Evolutionary conservation across 2,113 vertebrate species (phyloP).

Genomic region (Andinoacara biseriatus): DNA sequence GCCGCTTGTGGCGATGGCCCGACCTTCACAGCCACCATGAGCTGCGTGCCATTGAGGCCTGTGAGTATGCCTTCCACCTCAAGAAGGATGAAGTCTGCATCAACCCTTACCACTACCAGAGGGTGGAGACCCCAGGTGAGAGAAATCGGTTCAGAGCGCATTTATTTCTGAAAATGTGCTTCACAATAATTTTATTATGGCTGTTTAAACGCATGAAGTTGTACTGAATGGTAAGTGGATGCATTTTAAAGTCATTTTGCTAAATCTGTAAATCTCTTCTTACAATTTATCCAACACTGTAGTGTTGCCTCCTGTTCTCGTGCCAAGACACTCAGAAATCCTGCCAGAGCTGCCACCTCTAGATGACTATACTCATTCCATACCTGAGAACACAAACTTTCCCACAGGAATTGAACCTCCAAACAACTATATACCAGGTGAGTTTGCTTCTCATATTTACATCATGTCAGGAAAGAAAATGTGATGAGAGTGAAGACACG

Average conservation of each 20-base stretch:
- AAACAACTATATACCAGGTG: conserved; percentile 99
- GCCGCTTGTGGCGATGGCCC: conserved; percentile 97
- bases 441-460: not conserved
- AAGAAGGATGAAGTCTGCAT: conserved; percentile 99
- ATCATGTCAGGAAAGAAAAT: not conserved
- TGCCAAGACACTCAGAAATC: conserved; percentile 97
- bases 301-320: conserved; percentile 96
- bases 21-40: conserved; percentile 99
- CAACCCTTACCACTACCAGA: conserved; percentile 99
- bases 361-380: conserved; percentile 98
- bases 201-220: accelerated
- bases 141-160: not conserved
- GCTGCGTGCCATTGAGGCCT: conserved; percentile 96
- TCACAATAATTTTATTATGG: too few species aligned
- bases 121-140: conserved; percentile 98
- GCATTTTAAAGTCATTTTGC: not conserved
- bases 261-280: conserved; percentile 13
- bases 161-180: not conserved
- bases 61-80: conserved; percentile 99
- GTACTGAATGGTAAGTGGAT: not conserved
- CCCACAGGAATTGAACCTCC: conserved; percentile 97
- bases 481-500: not conserved
- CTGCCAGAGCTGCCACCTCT: conserved; percentile 93
- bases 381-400: conserved; percentile 99
- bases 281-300: not conserved